Base-by-base conservation (phyloP, 2,113 vertebrate species). In the Phyllopteryx taeniolatus region DNA sequence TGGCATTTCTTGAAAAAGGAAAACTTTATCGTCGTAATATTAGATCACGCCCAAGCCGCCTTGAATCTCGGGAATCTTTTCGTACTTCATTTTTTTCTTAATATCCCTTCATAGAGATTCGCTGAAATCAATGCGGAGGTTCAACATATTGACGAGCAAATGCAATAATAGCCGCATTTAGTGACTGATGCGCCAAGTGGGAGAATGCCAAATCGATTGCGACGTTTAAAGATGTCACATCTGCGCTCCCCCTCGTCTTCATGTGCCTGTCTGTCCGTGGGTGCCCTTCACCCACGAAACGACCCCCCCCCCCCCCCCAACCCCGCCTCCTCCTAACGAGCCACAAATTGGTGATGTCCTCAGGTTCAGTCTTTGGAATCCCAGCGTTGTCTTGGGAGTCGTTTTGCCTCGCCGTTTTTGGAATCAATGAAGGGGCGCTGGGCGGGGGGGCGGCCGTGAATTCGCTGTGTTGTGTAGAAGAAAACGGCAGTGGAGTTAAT, bases 401-500 rank as follows among this genome's bases (percentile, higher is more conserved):
- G 61, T 89, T 90, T 56, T 85, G 83, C 83, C 81, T 87, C 83
- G 89, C 89, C 84, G 86, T 43, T 91, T 91, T 91, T 79, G 73
- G 82, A 88, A 90, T 90, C 85, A 85, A 88, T 89, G 86, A 83
- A 82, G 81, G 74, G 71, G 78, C 66, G 42, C 77, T 78, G 51
- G 71, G 70, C 70, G 79, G 90, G 76, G 79, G 83, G 35, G 39
- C 5, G 42, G 62, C 10, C 5, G 15, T 42, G 59, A 5, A 31
- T 31, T 20, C 17, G 60, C 27, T 62, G 87, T 74, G 42, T 88
- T 84, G 86, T 79, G 66, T 72, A 78, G 90, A 87, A 91, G 90
- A 89, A 91, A 92, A 92, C 88, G 89, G 90, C 85, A 91, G 91
- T 90, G 91, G 88, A 91, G 86, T 90, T 93, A 93, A 93, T 93